These are phyloP conservation scores for Dicentrarchus labrax DNA, from an alignment of 2,113 vertebrate species.

Conservation along the genomic window DNA sequence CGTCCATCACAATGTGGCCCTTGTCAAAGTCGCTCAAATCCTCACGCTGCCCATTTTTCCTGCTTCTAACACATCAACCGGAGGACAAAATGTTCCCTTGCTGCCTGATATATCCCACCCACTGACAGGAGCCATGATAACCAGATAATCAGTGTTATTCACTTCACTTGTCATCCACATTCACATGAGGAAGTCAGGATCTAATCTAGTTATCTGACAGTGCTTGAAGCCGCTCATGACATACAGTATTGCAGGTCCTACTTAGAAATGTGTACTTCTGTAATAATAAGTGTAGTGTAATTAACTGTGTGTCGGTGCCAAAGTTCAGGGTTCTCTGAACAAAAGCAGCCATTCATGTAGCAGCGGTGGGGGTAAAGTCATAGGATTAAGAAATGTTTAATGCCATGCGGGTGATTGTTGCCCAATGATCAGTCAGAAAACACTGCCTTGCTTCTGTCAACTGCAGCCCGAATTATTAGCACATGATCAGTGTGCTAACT, in stretches of 20 bases:
- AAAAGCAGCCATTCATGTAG: constrained; percentile 60
- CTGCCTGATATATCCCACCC: too few relatives aligned
- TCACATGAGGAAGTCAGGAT: not conserved
- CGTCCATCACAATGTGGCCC: too few relatives aligned
- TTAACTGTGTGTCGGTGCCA: not conserved
- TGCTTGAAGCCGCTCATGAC: not conserved
- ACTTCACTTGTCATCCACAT: not conserved
- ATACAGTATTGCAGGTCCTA: not conserved
- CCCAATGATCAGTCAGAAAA: constrained; percentile 25
- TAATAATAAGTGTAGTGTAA: not conserved
- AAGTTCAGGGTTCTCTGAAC: constrained; percentile 44
- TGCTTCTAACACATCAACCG: too few relatives aligned
- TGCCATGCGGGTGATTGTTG: constrained; percentile 42
- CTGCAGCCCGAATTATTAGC: constrained; percentile 21
- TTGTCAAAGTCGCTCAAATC: too few relatives aligned
- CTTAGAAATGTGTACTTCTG: not conserved
- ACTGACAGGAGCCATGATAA: too few relatives aligned
- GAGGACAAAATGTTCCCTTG: too few relatives aligned
- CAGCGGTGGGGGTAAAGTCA: constrained; percentile 50
- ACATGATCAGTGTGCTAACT: constrained; percentile 37
- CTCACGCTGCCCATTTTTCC: too few relatives aligned
- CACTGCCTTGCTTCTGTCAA: constrained; percentile 37
- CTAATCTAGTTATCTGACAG: not conserved
- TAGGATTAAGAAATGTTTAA: constrained; percentile 45
- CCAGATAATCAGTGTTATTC: too few relatives aligned